These are phyloP conservation scores for Himantopus leucocephalus DNA, from an alignment of 2,113 vertebrate species.

Conservation along the genomic window DNA sequence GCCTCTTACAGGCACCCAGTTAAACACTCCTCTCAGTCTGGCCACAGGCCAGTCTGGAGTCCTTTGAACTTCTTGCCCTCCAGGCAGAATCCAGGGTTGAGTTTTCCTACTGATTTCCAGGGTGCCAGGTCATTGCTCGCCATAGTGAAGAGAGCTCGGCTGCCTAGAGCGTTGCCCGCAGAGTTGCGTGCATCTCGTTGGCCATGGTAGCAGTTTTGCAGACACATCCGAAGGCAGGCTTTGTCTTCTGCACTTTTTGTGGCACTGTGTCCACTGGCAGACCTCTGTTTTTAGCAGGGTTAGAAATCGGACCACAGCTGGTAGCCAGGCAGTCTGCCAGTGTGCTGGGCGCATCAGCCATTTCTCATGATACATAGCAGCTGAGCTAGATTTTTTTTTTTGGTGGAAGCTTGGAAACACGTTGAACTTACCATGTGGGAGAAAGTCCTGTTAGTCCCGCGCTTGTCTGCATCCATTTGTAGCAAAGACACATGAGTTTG, in stretches of 20 bases:
- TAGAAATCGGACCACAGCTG: slow-evolving; percentile 54
- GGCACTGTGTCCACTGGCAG: slow-evolving; percentile 29
- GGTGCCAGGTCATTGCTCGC: neutral
- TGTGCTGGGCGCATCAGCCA: neutral
- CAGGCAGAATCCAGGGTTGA: neutral
- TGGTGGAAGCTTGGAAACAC: neutral
- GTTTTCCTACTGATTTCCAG: neutral
- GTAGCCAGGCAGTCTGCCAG: slow-evolving; percentile 65
- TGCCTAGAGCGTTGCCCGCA: neutral
- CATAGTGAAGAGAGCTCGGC: neutral
- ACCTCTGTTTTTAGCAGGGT: slow-evolving; percentile 52
- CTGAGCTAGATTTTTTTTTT: neutral
- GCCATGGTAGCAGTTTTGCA: neutral
- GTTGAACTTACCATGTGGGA: neutral
- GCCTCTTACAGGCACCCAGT: slow-evolving; percentile 16
- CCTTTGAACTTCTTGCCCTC: slow-evolving; percentile 8
- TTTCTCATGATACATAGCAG: slow-evolving; percentile 42
- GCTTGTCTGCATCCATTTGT: neutral
- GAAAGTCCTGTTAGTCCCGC: neutral
- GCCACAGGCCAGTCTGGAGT: slow-evolving; percentile 2
- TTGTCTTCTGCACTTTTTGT: neutral
- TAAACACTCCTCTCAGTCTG: slow-evolving; percentile 19
- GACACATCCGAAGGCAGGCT: neutral
- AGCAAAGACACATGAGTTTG: neutral
- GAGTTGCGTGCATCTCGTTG: accelerated